phyloP scores from a whole-genome alignment of 2,888 invertebrate genomes.

The Drosophila rubida region DNA sequence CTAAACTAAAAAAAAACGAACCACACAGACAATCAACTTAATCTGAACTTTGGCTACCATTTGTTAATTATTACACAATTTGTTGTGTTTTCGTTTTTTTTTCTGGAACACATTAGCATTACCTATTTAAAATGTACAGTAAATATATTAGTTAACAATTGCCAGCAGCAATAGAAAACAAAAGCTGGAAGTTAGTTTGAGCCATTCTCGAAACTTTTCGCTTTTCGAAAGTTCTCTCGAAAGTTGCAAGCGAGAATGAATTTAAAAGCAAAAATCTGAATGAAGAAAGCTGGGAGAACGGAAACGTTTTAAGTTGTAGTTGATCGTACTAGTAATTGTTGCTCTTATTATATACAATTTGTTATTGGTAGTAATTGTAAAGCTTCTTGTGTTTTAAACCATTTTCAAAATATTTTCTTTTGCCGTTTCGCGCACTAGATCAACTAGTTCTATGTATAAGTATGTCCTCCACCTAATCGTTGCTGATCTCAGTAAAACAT shows the following conservation, averaged over 20 bases:
- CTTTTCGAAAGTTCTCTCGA: neutral
- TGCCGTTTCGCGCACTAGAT: conserved; percentile 16
- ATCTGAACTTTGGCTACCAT: conserved; percentile 70
- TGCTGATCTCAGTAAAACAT: conserved; percentile 74
- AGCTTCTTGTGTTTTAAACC: conserved; percentile 66
- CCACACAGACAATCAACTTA: conserved; percentile 47
- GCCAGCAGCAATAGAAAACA: conserved; percentile 15
- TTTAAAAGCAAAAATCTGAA: conserved; percentile 1
- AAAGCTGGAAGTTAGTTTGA: conserved; percentile 17
- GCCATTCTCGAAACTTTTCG: neutral
- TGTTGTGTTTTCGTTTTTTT: conserved; percentile 42
- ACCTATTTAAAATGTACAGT: conserved; percentile 52
- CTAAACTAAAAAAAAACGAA: conserved; percentile 64
- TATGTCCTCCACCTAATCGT: conserved; percentile 29
- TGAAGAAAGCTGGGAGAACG: conserved; percentile 19
- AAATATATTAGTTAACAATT: conserved; percentile 40
- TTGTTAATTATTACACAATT: conserved; percentile 63
- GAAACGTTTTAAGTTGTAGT: neutral
- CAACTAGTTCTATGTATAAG: conserved; percentile 8
- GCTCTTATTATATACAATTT: conserved; percentile 43
- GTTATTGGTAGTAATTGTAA: conserved; percentile 48
- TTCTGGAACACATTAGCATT: conserved; percentile 71
- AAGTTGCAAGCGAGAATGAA: neutral
- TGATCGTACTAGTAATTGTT: conserved; percentile 19
- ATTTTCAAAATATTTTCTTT: conserved; percentile 47